phyloP scores from a whole-genome alignment of 2,113 vertebrate species.

The Bufo bufo region DNA sequence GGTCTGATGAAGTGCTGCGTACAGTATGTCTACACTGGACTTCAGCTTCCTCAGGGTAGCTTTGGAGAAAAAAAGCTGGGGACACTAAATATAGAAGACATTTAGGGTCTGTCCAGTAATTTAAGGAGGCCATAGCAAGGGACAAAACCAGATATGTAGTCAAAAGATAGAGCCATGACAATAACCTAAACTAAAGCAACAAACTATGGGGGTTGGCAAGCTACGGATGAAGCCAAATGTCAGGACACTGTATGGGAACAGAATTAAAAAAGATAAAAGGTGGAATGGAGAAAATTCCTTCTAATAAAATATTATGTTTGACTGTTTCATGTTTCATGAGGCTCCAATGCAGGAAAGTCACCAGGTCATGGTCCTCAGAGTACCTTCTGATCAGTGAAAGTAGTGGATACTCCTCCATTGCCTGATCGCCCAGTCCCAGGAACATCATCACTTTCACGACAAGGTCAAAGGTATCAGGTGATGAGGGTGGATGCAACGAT shows the following conservation, averaged over 20 bases:
- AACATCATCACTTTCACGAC: no score
- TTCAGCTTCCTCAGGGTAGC: background rate
- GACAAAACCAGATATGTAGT: background rate
- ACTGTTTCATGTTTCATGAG: no score
- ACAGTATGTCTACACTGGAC: no score
- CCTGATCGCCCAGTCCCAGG: no score
- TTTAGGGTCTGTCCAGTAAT: background rate
- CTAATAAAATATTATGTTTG: background rate
- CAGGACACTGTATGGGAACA: background rate
- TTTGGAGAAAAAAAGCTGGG: background rate
- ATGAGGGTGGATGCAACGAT: no score
- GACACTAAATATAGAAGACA: background rate
- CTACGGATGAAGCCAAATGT: background rate
- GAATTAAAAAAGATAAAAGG: no score
- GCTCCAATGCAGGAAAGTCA: no score
- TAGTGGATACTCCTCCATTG: no score
- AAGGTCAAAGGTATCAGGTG: background rate
- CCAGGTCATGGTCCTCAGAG: no score
- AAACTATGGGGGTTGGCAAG: background rate
- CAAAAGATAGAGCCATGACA: background rate
- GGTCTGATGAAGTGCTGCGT: background rate
- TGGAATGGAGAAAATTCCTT: no score
- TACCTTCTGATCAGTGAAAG: no score
- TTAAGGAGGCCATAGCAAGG: background rate
- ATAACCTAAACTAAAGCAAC: background rate